Evolutionary conservation across 2,888 invertebrate species (phyloP), one percentile per base, ranked within the genome.

Genomic region (Drosophila longiperda): DNA sequence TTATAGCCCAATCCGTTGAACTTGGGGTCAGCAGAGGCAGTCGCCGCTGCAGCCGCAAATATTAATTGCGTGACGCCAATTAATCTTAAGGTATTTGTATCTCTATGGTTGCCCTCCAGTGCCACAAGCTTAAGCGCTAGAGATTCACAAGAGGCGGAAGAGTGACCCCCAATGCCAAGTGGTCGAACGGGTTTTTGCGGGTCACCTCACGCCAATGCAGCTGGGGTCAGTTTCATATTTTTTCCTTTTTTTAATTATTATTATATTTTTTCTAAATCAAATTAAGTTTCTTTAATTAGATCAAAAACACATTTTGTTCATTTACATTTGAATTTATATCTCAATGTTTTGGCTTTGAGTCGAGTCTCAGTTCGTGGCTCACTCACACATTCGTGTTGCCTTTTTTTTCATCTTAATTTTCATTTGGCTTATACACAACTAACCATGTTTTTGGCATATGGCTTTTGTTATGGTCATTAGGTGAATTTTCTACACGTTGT

Each of bases 1-100:
- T 90, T 87, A 90, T 87, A 89, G 78, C 78, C 20, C 20, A 49
- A 15, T 29, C 29, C 29, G 66, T 66, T 53, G 55, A 63, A 69
- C 53, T 52, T 42, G 52, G 42, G 85, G 88, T 87, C 88, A 83
- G 62, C 66, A 12, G n/a, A 9, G 9, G 40, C 38, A 29, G 40
- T 53, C 45, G 15, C 20, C 55, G 49, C 67, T 55, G 75, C 62
- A 70, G 61, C 67, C 45, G 59, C 66, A 78, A 73, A 90, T 74
- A 89, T 90, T 88, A 83, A 88, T 88, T 88, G 89, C 83, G 66
- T 59, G 72, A 68, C 78, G 82, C 79, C 82, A 71, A 59, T 66
- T 58, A 33, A 66, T 54, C 57, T 34, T 11, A 26, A 26, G 26
- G n/a, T 53, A 33, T 33, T 15, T 54, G 12, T 36, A 26, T 36